Evolutionary conservation across 2,113 vertebrate species (phyloP), one percentile per base, ranked within the genome.

Genomic region (Microcebus tavaratra): DNA sequence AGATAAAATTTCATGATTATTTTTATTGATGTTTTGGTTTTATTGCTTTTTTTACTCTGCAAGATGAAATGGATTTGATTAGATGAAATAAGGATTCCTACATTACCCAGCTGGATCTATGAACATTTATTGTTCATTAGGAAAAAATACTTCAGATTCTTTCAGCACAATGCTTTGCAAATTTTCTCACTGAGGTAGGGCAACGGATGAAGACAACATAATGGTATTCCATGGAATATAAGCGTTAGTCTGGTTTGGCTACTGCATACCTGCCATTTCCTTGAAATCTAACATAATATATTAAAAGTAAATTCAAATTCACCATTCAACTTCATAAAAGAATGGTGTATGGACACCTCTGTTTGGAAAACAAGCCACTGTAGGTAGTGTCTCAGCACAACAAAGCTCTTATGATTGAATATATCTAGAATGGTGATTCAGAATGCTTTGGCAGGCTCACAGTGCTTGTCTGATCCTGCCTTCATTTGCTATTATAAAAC

Each of bases 21-120:
- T 82, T 93, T 68, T 83, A 48, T 59, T 79, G 61, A 50, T 83
- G 94, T 81, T 83, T 83, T 90, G 12, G 45, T 86, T 93, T 96
- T 63, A 39, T 63, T 82, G 4, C 8, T 55, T 29, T 36, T 73
- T 76, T 67, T 81, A 67, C 29, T 81, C 67, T 95, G 48, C 18
- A 87, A 79, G 57, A 73, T 39, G 27, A 94, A 83, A 59, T 15
- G n/a, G 11, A 96, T 87, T 86, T 57, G n/a, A 90, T 83, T 42
- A 67, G 18, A 53, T 36, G 34, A 94, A 73, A 83, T 36, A 89
- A 78, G 15, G 23, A n/a, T 14, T 75, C 39, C 86, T 73, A 50
- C 61, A 10, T 76, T 57, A 68, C 21, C 2, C 36, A n/a, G 0
- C 9, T 79, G 72, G 36, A 45, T 68, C 42, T 90, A 18, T 76